Percentiles rank a stretch among this genome's conserved stretches.
Conservation (phyloP, 2,113 vertebrate genomes). For the Castor canadensis region DNA sequence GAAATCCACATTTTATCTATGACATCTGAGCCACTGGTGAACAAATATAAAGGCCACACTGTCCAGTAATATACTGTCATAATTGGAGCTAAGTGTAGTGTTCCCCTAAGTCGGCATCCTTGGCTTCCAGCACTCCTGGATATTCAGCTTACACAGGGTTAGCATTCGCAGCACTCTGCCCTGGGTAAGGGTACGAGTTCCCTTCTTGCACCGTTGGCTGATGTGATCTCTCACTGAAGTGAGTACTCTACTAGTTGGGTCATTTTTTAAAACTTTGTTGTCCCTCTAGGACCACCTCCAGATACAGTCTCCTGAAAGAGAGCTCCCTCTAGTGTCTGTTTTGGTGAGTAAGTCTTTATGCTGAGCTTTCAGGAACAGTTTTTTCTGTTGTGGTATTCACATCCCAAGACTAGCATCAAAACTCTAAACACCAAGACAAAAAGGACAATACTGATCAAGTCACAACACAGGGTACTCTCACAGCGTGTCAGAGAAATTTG, state of each 20-base stretch:
- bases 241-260: background rate
- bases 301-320: constrained; percentile 56
- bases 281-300: constrained; percentile 27
- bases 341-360: background rate
- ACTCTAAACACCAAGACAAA: background rate
- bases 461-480: background rate
- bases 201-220: background rate
- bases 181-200: background rate
- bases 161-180: background rate
- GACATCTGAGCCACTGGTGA: background rate
- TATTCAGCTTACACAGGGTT: background rate
- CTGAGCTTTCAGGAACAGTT: background rate
- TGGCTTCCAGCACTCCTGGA: background rate
- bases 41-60: background rate
- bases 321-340: constrained; percentile 65
- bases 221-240: background rate
- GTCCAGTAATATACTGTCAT: background rate
- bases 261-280: constrained; percentile 38
- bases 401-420: background rate
- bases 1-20: background rate
- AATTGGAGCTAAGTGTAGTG: background rate
- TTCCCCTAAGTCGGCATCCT: background rate
- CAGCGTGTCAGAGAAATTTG: background rate
- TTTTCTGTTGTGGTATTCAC: background rate
- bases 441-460: background rate